Conservation (phyloP, 2,888 invertebrate species). For the Syrista parreyssii region DNA sequence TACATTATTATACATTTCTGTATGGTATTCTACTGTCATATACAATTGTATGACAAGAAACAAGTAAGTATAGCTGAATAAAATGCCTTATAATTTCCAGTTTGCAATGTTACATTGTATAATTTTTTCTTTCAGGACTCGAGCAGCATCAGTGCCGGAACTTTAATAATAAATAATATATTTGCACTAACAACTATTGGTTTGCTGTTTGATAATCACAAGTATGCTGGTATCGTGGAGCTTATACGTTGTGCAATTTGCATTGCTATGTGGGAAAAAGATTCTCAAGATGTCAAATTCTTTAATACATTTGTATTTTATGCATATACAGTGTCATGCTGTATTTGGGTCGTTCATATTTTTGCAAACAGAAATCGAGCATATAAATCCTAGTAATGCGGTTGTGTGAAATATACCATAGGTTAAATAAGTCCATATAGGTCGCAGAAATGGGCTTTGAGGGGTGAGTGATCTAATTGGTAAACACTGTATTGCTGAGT, state of each 20-base stretch:
- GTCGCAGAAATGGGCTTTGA: neutral
- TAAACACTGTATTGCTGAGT: neutral
- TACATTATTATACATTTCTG: constrained; percentile 77
- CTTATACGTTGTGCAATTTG: constrained; percentile 75
- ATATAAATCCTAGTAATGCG: neutral
- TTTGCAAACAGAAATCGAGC: neutral
- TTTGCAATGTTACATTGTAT: neutral
- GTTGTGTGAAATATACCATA: neutral
- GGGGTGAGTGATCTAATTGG: neutral
- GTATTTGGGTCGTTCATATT: constrained; percentile 43
- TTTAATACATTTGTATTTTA: constrained; percentile 33
- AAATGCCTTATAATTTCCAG: neutral
- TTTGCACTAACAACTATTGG: constrained; percentile 77
- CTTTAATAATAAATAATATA: constrained; percentile 74
- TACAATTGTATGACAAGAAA: constrained; percentile 72
- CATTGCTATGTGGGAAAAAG: constrained; percentile 63
- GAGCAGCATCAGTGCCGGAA: constrained; percentile 71
- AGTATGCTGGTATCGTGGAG: constrained; percentile 73
- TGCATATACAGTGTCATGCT: constrained; percentile 37
- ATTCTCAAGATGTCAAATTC: constrained; percentile 15
- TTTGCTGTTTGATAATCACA: constrained; percentile 77
- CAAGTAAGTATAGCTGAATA: constrained; percentile 68
- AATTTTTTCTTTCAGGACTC: constrained; percentile 70
- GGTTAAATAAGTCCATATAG: neutral
- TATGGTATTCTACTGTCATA: constrained; percentile 75